Base-by-base conservation (phyloP, 2,888 invertebrate species). In the Campaea margaritaria region DNA sequence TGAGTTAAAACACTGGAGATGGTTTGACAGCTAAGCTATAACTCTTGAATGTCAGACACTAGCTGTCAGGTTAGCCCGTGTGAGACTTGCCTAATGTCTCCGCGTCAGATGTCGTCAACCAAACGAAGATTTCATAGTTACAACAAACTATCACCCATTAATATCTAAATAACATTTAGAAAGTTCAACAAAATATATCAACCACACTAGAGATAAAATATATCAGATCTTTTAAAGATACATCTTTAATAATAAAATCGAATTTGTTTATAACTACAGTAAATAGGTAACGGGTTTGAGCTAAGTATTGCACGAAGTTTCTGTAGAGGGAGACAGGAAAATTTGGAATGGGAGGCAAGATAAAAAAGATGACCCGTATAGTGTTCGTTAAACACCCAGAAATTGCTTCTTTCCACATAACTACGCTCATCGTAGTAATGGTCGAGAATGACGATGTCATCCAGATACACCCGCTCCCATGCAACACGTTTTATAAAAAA, bases 281-380 rank as follows among this genome's bases (percentile, higher is more conserved):
- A 75, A 69, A 77, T 79, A 85, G 83, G 82, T 85, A 85, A 86
- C 85, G 69, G 75, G 65, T 77, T 88, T 88, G 88, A 88, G 87
- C 87, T 85, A 81, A 59, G 58, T 83, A 86, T 87, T 86, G 85
- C 87, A 87, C 70, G 65, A 77, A 69, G 68, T 69, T 68, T 60
- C 58, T 34, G 54, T 55, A 46, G 66, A 62, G 73, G 69, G 67
- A 69, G 70, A 67, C 44, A 63, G 46, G 47, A 3, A 50, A 9
- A 34, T n/a, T 11, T 28, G 27, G 39, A 45, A 31, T 45, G 13
- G 39, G 38, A 43, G 47, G 50, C 14, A 27, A 34, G 28, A 52
- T 15, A 42, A 46, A 36, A 12, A 8, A 15, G 12, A 16, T 10
- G 11, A 27, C 38, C 14, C 21, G 28, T 15, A 21, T 12, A 45